Evolutionary conservation across 2,113 vertebrate genomes (phyloP).

Genomic region (Collichthys lucidus): DNA sequence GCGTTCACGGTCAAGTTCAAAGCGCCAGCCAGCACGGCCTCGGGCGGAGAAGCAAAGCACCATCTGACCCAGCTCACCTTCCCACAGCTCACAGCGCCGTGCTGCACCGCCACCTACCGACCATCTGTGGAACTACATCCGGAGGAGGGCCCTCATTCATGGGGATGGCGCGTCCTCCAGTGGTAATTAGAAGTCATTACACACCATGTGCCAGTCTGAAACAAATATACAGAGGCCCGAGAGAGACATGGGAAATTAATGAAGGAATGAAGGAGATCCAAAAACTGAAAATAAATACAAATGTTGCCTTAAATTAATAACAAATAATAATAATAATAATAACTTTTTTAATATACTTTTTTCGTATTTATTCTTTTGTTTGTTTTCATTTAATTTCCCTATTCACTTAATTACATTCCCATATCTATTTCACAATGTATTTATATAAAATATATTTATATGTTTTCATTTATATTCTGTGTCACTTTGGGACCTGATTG

Average conservation of each 20-base stretch:
- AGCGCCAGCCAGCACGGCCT: slow-evolving; percentile 34
- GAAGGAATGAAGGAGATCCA: not conserved
- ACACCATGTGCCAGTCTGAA: not conserved
- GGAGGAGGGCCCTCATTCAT: not conserved
- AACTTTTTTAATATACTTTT: too few species aligned
- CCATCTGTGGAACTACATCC: not conserved
- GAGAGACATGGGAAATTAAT: not conserved
- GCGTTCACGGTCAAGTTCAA: slow-evolving; percentile 81
- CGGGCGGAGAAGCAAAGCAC: not conserved
- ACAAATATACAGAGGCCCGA: not conserved
- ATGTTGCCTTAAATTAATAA: too few species aligned
- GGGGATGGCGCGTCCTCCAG: slow-evolving; percentile 31
- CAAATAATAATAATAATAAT: too few species aligned
- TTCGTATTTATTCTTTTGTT: too few species aligned
- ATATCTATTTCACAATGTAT: too few species aligned
- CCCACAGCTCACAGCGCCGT: not conserved
- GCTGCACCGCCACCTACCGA: slow-evolving; percentile 53
- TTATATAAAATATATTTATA: too few species aligned
- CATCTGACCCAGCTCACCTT: slow-evolving; percentile 33
- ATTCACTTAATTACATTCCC: too few species aligned
- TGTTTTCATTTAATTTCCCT: too few species aligned
- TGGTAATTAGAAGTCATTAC: slow-evolving; percentile 21
- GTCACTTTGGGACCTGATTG: too few species aligned
- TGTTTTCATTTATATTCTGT: too few species aligned
- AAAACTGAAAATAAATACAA: too few species aligned